Base-by-base conservation (phyloP, 2,113 vertebrate genomes). In the Chascanopsetta lugubris region DNA sequence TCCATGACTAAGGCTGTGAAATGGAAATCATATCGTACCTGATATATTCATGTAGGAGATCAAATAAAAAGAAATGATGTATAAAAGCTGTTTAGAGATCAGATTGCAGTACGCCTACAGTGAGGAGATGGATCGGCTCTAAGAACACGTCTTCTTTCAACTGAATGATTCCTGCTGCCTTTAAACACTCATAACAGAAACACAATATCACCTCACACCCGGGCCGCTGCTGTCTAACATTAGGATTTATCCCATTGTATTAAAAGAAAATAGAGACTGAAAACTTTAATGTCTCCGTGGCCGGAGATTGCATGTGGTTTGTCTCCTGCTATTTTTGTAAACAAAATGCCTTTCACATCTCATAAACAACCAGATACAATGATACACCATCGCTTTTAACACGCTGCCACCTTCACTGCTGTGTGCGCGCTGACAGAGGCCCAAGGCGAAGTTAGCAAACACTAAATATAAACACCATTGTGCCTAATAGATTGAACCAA, bases 361-460 rank as follows among this genome's bases (percentile, higher is more conserved):
- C 75, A 82, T 82, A 75, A 85, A 80, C 75, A 78, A 32, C 32
- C 53, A 66, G 53, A 84, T 74, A 69, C 71, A 38, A 26, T 62
- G 73, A 74, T 27, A 68, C 84, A 69, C 54, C 72, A 21, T 68
- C 67, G 72, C 63, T 77, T 87, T 87, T 76, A 82, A 84, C 81
- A 80, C 80, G 85, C 84, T 86, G 77, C 75, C 88, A 86, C 79
- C 83, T 87, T 64, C 83, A 79, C 48, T 69, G 75, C 75, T 77
- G 80, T 82, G 79, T 86, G 79, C 15, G 77, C 72, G 62, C 34
- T 87, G 86, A 88, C 86, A 86, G 87, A 80, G 80, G 86, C 90
- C 90, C 81, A 85, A 85, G 90, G 90, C 88, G 67, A 87, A 90
- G 86, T 91, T 90, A 84, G 86, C 81, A 90, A 86, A 84, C 88